Conservation (phyloP, 2,113 vertebrate species). For the Tylochromis polylepis region DNA sequence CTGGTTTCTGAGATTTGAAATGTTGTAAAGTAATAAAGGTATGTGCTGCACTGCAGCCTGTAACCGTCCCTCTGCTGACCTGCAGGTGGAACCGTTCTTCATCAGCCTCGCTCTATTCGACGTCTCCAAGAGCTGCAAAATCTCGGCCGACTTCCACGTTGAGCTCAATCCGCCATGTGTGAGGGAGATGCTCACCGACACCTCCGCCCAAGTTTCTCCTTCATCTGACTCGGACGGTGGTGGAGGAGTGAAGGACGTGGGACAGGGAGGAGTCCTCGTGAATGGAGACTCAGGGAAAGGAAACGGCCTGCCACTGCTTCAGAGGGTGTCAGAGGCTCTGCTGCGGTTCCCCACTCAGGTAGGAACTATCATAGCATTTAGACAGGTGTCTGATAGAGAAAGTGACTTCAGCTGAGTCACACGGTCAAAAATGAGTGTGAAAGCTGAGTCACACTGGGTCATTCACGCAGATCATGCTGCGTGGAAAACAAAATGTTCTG, state of each 20-base stretch:
- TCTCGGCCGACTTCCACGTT: slow-evolving; percentile 93
- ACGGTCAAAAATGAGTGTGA: background rate
- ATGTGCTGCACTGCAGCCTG: background rate
- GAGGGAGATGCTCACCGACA: slow-evolving; percentile 83
- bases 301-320: slow-evolving; percentile 65
- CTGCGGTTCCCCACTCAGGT: slow-evolving; percentile 85
- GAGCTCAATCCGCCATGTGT: slow-evolving; percentile 86
- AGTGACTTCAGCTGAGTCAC: background rate
- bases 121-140: slow-evolving; percentile 89
- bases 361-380: background rate
- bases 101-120: slow-evolving; percentile 91
- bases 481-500: background rate
- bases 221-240: slow-evolving; percentile 37
- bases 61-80: slow-evolving; percentile 5
- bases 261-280: background rate
- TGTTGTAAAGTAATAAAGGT: rapidly evolving
- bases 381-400: background rate
- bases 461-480: background rate
- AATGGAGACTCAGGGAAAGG: slow-evolving; percentile 42
- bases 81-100: slow-evolving; percentile 97
- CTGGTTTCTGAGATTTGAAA: background rate
- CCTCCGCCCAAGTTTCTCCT: slow-evolving; percentile 31
- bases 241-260: background rate
- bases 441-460: background rate
- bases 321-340: slow-evolving; percentile 79